Evolutionary conservation across 2,113 vertebrate genomes (phyloP), one percentile per base, ranked within the genome.

Genomic region (Ceyx margarethae): DNA sequence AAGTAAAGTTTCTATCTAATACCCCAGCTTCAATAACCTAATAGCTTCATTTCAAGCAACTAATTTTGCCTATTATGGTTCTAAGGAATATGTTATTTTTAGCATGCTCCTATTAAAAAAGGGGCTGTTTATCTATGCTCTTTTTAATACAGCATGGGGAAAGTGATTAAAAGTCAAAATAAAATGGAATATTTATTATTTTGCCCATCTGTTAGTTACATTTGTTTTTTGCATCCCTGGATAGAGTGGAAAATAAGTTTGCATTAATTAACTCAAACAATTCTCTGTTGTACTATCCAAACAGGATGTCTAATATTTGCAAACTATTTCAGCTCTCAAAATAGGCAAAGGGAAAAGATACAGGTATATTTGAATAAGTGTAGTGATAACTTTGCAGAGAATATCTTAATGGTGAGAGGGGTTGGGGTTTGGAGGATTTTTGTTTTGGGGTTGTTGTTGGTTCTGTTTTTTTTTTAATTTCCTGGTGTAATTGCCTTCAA

Each of bases 181-280:
- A 96, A 96, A 92, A 88, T 91, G 45, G 89, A 97, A 94, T 96
- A 96, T 97, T 97, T 97, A 94, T 96, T 97, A 82, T 94, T 96
- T 96, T 96, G 66, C 62, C 96, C 95, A 96, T 97, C 96, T 96
- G 93, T 94, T 97, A 89, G 79, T 91, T 96, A 90, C 35, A 78
- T 93, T 97, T 95, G 81, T 18, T 94, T 94, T 97, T 96, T 94
- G 48, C 85, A 65, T 96, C 81, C 83, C 62, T 93, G 84, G 91
- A 91, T 65, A 95, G 95, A 81, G 77, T 94, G 40, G 85, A 96
- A 97, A 97, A 95, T 89, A 87, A 78, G 79, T 97, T 96, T 96
- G 83, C 72, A 94, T 94, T 96, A 97, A 97, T 97, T 97, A 93
- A 97, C 96, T 96, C 72, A 88, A 92, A 81, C 60, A 90, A 81